Percentiles rank a stretch among this genome's conserved stretches.
Evolutionary conservation across 2,113 vertebrate genomes (phyloP).

Genomic region (Microtus oregoni): DNA sequence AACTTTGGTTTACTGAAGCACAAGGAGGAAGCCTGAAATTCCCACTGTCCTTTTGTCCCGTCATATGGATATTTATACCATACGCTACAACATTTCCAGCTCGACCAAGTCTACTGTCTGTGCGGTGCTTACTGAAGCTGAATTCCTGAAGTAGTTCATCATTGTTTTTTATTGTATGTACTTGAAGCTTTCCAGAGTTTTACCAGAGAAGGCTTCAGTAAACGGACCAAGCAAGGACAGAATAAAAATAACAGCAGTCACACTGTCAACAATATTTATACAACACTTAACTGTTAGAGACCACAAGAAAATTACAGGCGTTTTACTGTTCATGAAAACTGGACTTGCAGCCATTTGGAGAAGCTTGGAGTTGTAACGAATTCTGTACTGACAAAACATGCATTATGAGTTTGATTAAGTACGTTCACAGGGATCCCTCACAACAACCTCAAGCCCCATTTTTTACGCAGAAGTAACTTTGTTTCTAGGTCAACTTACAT

Average conservation of each 20-base stretch:
- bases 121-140: slow-evolving; percentile 6
- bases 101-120: slow-evolving; percentile 3
- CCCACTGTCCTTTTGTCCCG: neutral
- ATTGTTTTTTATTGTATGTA: slow-evolving; percentile 54
- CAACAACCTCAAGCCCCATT: neutral
- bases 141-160: slow-evolving; percentile 64
- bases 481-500: neutral
- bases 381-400: neutral
- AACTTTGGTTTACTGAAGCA: neutral
- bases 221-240: slow-evolving; percentile 18
- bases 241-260: slow-evolving; percentile 60
- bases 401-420: neutral
- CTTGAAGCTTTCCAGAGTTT: slow-evolving; percentile 74
- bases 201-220: slow-evolving; percentile 14
- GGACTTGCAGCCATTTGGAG: neutral
- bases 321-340: slow-evolving; percentile 28
- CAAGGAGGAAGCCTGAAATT: neutral
- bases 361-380: neutral
- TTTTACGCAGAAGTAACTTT: neutral
- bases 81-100: neutral
- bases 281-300: slow-evolving; percentile 7
- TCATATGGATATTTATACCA: neutral
- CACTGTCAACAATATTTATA: slow-evolving; percentile 47
- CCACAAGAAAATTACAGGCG: slow-evolving; percentile 48
- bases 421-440: neutral